Evolutionary conservation across 1,140 invertebrate genomes (phyloP), one percentile per base, ranked within the genome.

Genomic region (Drosophila ironensis): DNA sequence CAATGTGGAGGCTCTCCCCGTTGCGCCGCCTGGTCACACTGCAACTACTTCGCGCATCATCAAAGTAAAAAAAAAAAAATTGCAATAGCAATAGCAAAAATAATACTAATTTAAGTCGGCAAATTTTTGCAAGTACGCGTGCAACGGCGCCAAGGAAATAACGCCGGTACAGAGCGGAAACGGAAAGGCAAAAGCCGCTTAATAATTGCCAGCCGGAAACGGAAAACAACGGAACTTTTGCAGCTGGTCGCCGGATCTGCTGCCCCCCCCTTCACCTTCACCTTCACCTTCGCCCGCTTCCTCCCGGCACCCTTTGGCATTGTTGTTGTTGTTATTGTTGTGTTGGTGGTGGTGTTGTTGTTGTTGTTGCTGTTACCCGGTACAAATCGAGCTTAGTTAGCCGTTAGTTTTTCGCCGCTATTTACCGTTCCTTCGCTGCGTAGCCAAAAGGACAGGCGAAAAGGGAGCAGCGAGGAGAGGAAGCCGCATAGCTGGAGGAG

Each of bases 321-420:
- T 52, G 48, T 52, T 52, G 48, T 52, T 52, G 48, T 52, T 52
- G 42, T 41, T 20, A 11, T n/a, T n/a, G n/a, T n/a, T n/a, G n/a
- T n/a, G n/a, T n/a, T n/a, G n/a, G n/a, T n/a, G n/a, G n/a, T n/a
- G n/a, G n/a, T n/a, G n/a, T n/a, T n/a, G n/a, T n/a, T n/a, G n/a
- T n/a, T n/a, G 24, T 27, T 14, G n/a, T 16, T 33, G 24, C 33
- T 47, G 27, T 47, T 33, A 16, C 44, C 16, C 48, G n/a, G n/a
- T n/a, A n/a, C n/a, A n/a, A n/a, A n/a, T n/a, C 16, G 20, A 12
- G 40, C 16, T 52, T n/a, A n/a, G n/a, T n/a, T n/a, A n/a, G n/a
- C n/a, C 48, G 37, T 51, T 51, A 17, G 48, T 37, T 41, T 41
- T 38, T 41, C 24, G 5, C 5, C 20, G 20, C 5, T 37, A 7